phyloP scores from a whole-genome alignment of 2,888 invertebrate species.

The Gisinianus flammeolus region DNA sequence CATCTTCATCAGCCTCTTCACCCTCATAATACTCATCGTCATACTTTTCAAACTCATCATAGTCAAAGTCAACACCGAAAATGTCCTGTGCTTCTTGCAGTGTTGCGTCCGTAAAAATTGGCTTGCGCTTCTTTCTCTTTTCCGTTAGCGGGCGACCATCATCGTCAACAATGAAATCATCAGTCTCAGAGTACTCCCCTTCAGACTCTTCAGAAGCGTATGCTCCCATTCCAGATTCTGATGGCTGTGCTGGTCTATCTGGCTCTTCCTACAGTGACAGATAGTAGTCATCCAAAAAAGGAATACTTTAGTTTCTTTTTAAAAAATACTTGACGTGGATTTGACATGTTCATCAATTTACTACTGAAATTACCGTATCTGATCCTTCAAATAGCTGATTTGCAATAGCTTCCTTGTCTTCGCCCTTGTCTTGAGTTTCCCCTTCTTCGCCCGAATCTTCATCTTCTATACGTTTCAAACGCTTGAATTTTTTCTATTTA shows the following conservation, averaged over 20 bases:
- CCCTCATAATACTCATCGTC: conserved; percentile 85
- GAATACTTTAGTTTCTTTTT: no score
- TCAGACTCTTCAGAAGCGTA: conserved; percentile 78
- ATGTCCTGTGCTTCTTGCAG: conserved; percentile 98
- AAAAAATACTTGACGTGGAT: no score
- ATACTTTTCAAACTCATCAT: conserved; percentile 86
- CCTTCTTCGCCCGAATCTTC: conserved; percentile 90
- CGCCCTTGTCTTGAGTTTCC: conserved; percentile 71
- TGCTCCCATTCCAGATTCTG: conserved; percentile 66
- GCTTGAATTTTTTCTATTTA: conserved; percentile 80
- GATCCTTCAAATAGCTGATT: conserved; percentile 86
- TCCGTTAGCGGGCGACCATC: conserved; percentile 87
- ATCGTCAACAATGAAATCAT: conserved; percentile 97
- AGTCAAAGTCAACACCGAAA: conserved; percentile 98
- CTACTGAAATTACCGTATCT: conserved; percentile 82
- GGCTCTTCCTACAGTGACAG: conserved; percentile 73
- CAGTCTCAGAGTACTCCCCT: conserved; percentile 82
- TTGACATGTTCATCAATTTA: not conserved
- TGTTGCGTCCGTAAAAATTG: conserved; percentile 86
- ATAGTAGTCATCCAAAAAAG: no score
- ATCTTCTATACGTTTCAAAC: conserved; percentile 81
- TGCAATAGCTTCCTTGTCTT: conserved; percentile 86
- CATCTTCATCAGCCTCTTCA: conserved; percentile 73
- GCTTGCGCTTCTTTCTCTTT: conserved; percentile 78
- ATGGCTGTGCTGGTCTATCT: conserved; percentile 68